Evolutionary conservation across 2,797 vertebrate genomes (phyloP).

Genomic region (Petrocephalus schoutedeni): DNA sequence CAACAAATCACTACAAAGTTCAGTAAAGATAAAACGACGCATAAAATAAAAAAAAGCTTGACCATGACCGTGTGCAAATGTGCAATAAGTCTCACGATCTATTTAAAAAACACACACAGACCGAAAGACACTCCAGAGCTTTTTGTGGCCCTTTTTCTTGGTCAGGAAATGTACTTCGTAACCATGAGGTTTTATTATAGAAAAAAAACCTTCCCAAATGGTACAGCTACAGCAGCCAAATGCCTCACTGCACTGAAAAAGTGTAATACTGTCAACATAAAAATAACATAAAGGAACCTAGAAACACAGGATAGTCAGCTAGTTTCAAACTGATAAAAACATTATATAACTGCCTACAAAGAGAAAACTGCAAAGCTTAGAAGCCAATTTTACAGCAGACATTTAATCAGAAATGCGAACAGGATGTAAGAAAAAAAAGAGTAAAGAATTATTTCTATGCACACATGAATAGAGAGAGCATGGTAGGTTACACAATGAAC

Average conservation of each 20-base stretch:
- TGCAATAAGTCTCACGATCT: background rate
- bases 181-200: background rate
- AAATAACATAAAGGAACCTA: background rate
- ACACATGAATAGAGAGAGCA: background rate
- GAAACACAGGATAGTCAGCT: background rate
- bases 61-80: background rate
- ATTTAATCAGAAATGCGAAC: background rate
- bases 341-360: background rate
- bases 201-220: background rate
- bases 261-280: background rate
- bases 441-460: background rate
- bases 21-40: background rate
- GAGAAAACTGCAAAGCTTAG: background rate
- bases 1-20: background rate
- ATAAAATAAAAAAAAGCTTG: background rate
- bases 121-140: background rate
- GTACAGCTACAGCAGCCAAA: background rate
- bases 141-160: background rate
- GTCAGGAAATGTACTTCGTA: background rate
- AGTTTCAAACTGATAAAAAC: background rate
- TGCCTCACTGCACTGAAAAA: background rate
- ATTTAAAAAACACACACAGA: background rate
- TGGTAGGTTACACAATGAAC: background rate
- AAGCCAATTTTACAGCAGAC: background rate
- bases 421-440: background rate